Evolutionary conservation across 2,113 vertebrate genomes (phyloP).

Genomic region (Scortum barcoo): DNA sequence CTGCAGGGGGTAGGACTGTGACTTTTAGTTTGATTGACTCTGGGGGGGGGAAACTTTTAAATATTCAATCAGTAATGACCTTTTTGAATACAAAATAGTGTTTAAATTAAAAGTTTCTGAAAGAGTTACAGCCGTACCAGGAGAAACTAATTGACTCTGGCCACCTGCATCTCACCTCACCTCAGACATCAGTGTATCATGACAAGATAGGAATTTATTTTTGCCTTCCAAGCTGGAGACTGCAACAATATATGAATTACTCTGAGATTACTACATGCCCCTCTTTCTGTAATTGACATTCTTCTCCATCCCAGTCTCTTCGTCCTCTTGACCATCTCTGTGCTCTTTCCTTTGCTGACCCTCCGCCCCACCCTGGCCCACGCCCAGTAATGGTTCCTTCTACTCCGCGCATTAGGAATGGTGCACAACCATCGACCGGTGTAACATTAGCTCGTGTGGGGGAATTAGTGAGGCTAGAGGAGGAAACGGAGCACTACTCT

Average conservation of each 20-base stretch:
- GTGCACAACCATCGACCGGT: conserved; percentile 31
- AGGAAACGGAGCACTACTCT: conserved; percentile 30
- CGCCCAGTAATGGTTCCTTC: conserved; percentile 44
- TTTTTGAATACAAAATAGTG: not conserved
- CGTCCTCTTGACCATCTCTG: not conserved
- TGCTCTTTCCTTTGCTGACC: not conserved
- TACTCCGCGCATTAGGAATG: conserved; percentile 49
- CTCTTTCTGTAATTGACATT: not conserved
- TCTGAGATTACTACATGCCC: not conserved
- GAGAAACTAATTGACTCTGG: not conserved
- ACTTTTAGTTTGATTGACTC: not conserved
- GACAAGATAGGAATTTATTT: not conserved
- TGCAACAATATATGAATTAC: not conserved
- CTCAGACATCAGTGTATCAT: not conserved
- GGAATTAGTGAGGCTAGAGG: conserved; percentile 28
- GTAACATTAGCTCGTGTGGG: conserved; percentile 50
- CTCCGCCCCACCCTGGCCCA: not conserved
- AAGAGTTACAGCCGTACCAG: not conserved
- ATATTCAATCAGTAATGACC: not conserved
- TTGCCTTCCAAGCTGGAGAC: not conserved
- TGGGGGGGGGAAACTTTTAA: not conserved
- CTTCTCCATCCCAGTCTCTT: not conserved
- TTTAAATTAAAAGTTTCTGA: not conserved
- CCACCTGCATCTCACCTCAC: not conserved
- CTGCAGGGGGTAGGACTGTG: not conserved